A percentile compares a stretch with the other conserved stretches of the same genome.
phyloP scores from a whole-genome alignment of 2,113 vertebrate genomes.

The Thunnus maccoyii region DNA sequence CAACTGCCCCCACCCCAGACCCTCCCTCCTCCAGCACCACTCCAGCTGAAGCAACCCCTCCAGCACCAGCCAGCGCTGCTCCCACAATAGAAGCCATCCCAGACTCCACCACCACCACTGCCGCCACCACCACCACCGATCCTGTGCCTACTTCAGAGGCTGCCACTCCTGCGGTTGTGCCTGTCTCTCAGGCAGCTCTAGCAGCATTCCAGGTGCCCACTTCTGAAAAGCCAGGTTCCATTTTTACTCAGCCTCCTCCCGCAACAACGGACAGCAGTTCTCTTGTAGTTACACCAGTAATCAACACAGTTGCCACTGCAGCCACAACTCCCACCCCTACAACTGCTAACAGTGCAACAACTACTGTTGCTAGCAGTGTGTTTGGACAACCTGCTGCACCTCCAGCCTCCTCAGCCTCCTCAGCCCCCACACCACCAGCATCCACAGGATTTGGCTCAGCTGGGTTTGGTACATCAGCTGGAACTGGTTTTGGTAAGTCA shows the following conservation, averaged over 20 bases:
- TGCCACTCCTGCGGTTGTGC: conserved; percentile 6
- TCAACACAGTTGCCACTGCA: conserved; percentile 58
- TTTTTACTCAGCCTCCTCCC: conserved; percentile 75
- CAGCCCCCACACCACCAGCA: conserved; percentile 61
- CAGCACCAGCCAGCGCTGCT: not conserved
- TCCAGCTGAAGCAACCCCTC: not conserved
- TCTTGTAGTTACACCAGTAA: conserved; percentile 46
- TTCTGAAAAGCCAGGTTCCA: conserved; percentile 81
- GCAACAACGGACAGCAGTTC: conserved; percentile 62
- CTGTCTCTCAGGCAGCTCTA: conserved; percentile 39
- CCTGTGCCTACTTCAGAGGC: conserved; percentile 25
- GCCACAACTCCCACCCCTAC: conserved; percentile 35
- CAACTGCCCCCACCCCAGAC: conserved; percentile 38
- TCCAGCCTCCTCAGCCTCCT: conserved; percentile 59
- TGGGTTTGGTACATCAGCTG: conserved; percentile 66
- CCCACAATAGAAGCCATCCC: conserved; percentile 29
- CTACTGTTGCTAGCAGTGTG: conserved; percentile 32
- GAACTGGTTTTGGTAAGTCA: conserved; percentile 85
- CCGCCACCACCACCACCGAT: not conserved
- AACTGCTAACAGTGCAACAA: conserved; percentile 37
- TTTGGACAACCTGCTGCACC: conserved; percentile 82
- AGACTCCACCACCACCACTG: conserved; percentile 29
- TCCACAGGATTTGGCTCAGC: conserved; percentile 82
- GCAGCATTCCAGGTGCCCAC: conserved; percentile 51
- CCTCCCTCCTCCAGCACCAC: conserved; percentile 6